A percentile compares a stretch with the other conserved stretches of the same genome.
These are phyloP conservation scores for Crossoptilon crossoptilon DNA, from an alignment of 2,797 vertebrate genomes.

Conservation along the genomic window DNA sequence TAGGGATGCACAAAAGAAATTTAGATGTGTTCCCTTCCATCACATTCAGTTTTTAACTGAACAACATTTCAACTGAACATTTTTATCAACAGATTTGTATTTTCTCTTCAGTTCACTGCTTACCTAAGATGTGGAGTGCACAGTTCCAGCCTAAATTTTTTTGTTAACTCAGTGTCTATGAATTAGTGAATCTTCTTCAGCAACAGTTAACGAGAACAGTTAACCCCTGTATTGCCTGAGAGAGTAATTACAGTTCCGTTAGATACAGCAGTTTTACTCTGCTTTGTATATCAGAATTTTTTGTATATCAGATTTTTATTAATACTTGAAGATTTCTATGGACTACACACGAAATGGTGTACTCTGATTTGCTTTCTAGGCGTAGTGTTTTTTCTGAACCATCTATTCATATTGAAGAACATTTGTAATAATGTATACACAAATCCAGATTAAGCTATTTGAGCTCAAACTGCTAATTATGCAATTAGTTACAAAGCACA, in stretches of 20 bases:
- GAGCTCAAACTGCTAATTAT: constrained; percentile 16
- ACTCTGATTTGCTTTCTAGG: neutral
- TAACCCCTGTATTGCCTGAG: neutral
- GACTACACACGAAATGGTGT: constrained; percentile 1
- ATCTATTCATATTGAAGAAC: neutral
- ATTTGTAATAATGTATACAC: neutral
- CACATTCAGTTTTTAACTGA: neutral
- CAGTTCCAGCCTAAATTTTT: neutral
- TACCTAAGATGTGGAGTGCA: neutral
- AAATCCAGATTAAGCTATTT: neutral
- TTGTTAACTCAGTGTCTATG: neutral
- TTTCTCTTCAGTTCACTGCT: neutral
- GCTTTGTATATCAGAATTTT: neutral
- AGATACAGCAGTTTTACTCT: neutral
- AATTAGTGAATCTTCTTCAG: constrained; percentile 41
- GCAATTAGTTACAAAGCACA: neutral
- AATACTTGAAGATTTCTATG: neutral
- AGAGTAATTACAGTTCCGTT: neutral
- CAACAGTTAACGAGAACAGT: constrained; percentile 10
- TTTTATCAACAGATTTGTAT: neutral
- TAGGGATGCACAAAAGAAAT: neutral
- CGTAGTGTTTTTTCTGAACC: neutral
- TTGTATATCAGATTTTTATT: neutral
- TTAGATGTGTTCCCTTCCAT: neutral
- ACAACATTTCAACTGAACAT: neutral